Base-by-base conservation (phyloP, 2,888 invertebrate species). In the Drosophila helvetica region DNA sequence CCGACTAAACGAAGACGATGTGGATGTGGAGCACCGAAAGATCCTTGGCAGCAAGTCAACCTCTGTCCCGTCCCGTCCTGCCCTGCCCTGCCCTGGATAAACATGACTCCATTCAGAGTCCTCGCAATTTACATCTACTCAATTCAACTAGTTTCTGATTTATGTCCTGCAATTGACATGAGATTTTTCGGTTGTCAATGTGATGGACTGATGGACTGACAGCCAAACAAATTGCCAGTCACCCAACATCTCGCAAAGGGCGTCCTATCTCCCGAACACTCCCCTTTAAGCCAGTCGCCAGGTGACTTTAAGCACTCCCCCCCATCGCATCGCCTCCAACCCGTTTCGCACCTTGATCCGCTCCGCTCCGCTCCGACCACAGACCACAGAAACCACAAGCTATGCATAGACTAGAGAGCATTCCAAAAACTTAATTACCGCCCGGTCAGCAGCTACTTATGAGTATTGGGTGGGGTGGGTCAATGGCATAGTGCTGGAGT, bases 81-180 rank as follows among this genome's bases (percentile, higher is more conserved):
- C 5, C 33, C 38, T 15, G 38, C 5, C 38, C 6, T 15, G 38
- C 15, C 38, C 6, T 59, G 67, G 42, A 43, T 68, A 68, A 43
- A 54, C 59, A 48, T 25, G 42, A 47, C 55, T 43, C 47, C 18
- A 30, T 54, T 54, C 76, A 73, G 71, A 74, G 69, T 72, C 46
- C 47, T 83, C 60, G 47, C 78, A 15, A 83, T 84, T 86, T 86
- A 74, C 79, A 67, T 74, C 48, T 70, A 63, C 67, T 63, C 46
- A 64, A 58, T 71, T 63, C 54, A 73, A 67, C 72, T 74, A 57
- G 64, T 62, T 60, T 17, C 42, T 77, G 77, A 84, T 81, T 84
- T 81, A 84, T 86, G 77, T 68, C 61, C 72, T 75, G 81, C 83
- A 86, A 86, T 84, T 86, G 83, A 84, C 83, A 77, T 66, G 74